Base-by-base conservation (phyloP, 53 echinoderm and acorn worm genomes). In the Temnopleurus reevesii region DNA sequence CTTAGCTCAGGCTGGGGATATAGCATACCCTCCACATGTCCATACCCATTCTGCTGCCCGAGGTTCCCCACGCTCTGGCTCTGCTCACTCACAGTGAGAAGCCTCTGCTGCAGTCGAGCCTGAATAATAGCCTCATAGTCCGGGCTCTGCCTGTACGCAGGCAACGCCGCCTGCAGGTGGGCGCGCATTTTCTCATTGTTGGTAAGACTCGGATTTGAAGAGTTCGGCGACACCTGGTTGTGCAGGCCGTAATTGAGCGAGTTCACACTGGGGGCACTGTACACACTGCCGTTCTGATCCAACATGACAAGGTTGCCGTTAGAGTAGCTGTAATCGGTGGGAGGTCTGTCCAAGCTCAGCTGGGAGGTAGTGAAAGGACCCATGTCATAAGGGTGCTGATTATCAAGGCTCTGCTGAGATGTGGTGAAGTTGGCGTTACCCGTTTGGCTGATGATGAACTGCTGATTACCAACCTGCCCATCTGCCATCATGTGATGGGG, bases 391-490 rank as follows among this genome's bases (percentile, higher is more conserved):
- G 92, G 83, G 76, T 92, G 93, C 25, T 93, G 93, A 61, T 94
- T 93, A 51, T 96, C 96, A 35, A 96, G 91, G 59, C 96, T 96
- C 64, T 92, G 93, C 77, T 96, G 95, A 63, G 96, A 96, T 53
- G 93, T 90, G 77, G 81, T 93, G 90, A 92, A 95, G 30, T 87
- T 65, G 88, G 30, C 46, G 25, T 86, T 86, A 5, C 88, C 88
- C 3, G 30, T 33, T n/a, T 64, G 26, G 71, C 53, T 30, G 15
- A 66, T 53, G 71, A 87, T 71, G 53, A 87, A 87, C 51, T 66
- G 88, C 46, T 66, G 65, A 24, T 87, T 66, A 28, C 46, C 13
- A 2, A 51, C 19, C 33, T 95, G 89, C 3, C 95, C 93, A 49
- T 96, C 92, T 28, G 87, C 60, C 15, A 86, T 79, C 44, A 86